Conservation (phyloP, 2,888 invertebrate species). For the Helobdella robusta region DNA sequence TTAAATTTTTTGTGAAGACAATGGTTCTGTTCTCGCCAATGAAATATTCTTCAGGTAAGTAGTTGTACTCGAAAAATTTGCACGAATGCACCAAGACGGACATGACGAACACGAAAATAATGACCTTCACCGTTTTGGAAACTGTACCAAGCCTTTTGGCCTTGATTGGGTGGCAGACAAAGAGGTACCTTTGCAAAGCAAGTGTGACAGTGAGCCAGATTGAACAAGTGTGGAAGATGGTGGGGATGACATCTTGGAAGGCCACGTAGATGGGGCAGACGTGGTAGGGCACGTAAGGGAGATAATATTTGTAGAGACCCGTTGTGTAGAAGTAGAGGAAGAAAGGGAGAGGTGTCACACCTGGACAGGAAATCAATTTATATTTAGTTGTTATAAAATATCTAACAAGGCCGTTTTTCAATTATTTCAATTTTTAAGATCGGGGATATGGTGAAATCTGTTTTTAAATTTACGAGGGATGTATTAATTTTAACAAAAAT, state of each 20-base stretch:
- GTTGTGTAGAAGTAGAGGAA: slow-evolving; percentile 84
- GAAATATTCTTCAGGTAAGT: slow-evolving; percentile 28
- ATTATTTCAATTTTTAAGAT: too few relatives aligned
- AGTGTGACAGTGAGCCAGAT: slow-evolving; percentile 32
- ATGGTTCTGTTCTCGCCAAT: background rate
- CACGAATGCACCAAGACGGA: slow-evolving; percentile 54
- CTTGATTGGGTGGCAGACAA: slow-evolving; percentile 81
- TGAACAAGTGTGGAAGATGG: slow-evolving; percentile 37
- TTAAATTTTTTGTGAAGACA: too few relatives aligned
- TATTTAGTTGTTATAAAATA: too few relatives aligned
- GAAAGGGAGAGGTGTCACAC: slow-evolving; percentile 55
- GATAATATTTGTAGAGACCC: slow-evolving; percentile 72
- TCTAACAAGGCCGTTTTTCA: too few relatives aligned
- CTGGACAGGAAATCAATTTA: too few relatives aligned
- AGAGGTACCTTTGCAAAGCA: slow-evolving; percentile 71
- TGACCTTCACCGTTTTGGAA: slow-evolving; percentile 61
- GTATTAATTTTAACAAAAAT: too few relatives aligned
- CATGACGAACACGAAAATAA: slow-evolving; percentile 61
- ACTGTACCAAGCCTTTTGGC: slow-evolving; percentile 66
- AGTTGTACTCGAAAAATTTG: slow-evolving; percentile 19
- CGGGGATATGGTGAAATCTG: too few relatives aligned
- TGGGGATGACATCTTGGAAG: slow-evolving; percentile 43
- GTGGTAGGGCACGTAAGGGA: slow-evolving; percentile 65
- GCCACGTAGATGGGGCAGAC: slow-evolving; percentile 64
- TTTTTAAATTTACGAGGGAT: too few relatives aligned